Evolutionary conservation across 2,888 invertebrate species (phyloP), one percentile per base, ranked within the genome.

Genomic region (Ophraella communa): DNA sequence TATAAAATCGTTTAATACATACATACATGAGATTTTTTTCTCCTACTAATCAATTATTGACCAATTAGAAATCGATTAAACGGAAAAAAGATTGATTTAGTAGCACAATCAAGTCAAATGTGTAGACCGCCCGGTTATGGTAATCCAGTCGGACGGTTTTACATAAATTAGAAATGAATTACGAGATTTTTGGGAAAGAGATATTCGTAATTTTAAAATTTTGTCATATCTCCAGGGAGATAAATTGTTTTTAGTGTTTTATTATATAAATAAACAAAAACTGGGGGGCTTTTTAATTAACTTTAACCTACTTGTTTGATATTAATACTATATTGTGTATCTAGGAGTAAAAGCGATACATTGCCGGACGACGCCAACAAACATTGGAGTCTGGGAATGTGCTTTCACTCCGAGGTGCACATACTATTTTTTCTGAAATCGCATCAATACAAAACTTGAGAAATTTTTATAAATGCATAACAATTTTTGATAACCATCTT

Each of bases 81-180:
- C 44, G 55, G n/a, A 52, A 62, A 67, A 69, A 70, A 68, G 55
- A 64, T 27, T 55, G 62, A 66, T 68, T 71, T 68, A 68, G 56
- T 65, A 45, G 68, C 57, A 67, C 64, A 68, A 68, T 68, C 69
- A 55, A 67, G 66, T 67, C 54, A 64, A 68, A 70, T 61, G 66
- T 64, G 70, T 68, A 66, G 69, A 66, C 65, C 65, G 69, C 65
- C 68, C 66, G 69, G 70, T 63, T 65, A 47, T 18, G 64, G 55
- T 58, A 53, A 68, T 66, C 45, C 11, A 21, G 47, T 11, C 24
- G 24, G 39, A 39, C 39, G 17, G 4, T 39, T 39, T n/a, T 17
- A 17, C 39, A 39, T 17, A 17, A 39, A 39, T 17, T 39, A 39
- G n/a, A 14, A 17, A 17, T 14, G 17, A 39, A 17, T 17, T 39